Base-by-base conservation (phyloP, 2,113 vertebrate species). In the Nanorana parkeri region DNA sequence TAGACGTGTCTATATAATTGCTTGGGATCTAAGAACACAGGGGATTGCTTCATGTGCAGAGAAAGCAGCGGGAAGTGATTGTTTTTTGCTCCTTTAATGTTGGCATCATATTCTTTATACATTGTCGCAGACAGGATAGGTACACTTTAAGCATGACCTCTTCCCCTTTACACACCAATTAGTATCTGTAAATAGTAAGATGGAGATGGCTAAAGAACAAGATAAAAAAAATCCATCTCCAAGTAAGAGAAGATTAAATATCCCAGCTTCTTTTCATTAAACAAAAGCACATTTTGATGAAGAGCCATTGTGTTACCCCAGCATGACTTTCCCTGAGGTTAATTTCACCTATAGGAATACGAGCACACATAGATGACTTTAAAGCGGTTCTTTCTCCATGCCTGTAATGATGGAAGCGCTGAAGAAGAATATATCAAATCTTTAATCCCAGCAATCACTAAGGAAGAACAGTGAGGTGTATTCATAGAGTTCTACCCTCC, bases 401-500 rank as follows among this genome's bases (percentile, higher is more conserved):
- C 26, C 24, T 64, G n/a, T 51, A 67, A 78, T 54, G 64, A 68
- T 23, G 28, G 28, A 58, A 41, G 41, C 28, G 55, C 20, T 13
- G 29, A 54, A 24, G 29, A 54, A 24, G n/a, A 68, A 56, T 11
- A 58, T 56, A 32, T 60, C 66, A 68, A 52, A 17, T 11, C 26
- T 55, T 15, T n/a, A 6, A n/a, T 71, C n/a, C 21, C 0, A 36
- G 51, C 28, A 28, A 66, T 68, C 52, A 24, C 20, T 56, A 4
- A 17, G 16, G 24, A 29, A 10, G 36, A 78, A 52, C 63, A 32
- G 63, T 56, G 63, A 28, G 77, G 77, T 55, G 13, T 67, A 23
- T 78, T 65, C 65, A 51, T n/a, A 52, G 3, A 19, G 17, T 21
- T 47, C 15, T n/a, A 51, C 21, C 55, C 15, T 80, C 47, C 15